Percentiles rank a stretch among this genome's conserved stretches.
phyloP scores from a whole-genome alignment of 1,140 invertebrate species.

The Melipona quadrifasciata region DNA sequence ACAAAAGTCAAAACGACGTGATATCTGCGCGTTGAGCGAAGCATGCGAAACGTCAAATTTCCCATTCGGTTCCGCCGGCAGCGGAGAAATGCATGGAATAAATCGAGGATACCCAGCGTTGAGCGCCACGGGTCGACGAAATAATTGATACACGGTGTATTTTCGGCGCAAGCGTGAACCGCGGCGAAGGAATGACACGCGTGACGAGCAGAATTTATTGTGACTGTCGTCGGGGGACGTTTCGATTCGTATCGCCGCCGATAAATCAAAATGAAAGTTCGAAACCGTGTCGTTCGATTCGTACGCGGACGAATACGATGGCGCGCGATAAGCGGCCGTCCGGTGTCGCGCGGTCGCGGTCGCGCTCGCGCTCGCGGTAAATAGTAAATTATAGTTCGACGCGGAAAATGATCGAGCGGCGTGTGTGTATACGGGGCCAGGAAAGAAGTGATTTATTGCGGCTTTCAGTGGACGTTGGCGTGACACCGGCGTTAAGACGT shows the following conservation, averaged over 20 bases:
- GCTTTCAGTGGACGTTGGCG: conserved; percentile 84
- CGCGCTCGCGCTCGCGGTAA: not conserved
- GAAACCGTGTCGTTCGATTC: not conserved
- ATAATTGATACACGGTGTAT: conserved; percentile 27
- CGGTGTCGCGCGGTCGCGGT: no score
- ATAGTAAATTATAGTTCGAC: conserved; percentile 39
- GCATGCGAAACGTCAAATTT: not conserved
- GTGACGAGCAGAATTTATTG: conserved; percentile 36
- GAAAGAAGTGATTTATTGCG: conserved; percentile 42
- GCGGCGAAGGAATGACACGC: conserved; percentile 14
- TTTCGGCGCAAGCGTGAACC: not conserved
- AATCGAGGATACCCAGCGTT: not conserved
- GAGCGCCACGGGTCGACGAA: not conserved
- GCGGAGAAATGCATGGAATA: not conserved
- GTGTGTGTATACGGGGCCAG: not conserved
- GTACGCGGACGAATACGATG: not conserved
- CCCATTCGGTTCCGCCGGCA: not conserved
- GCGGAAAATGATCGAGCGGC: conserved; percentile 27
- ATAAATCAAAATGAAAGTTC: conserved; percentile 36
- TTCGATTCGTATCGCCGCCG: not conserved
- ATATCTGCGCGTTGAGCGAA: not conserved
- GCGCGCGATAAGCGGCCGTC: not conserved
- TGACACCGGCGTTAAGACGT: conserved; percentile 88
- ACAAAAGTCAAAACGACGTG: not conserved
- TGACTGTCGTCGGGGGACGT: conserved; percentile 7